These are phyloP conservation scores for Vulpes vulpes DNA, from an alignment of 2,113 vertebrate species.

Conservation along the genomic window DNA sequence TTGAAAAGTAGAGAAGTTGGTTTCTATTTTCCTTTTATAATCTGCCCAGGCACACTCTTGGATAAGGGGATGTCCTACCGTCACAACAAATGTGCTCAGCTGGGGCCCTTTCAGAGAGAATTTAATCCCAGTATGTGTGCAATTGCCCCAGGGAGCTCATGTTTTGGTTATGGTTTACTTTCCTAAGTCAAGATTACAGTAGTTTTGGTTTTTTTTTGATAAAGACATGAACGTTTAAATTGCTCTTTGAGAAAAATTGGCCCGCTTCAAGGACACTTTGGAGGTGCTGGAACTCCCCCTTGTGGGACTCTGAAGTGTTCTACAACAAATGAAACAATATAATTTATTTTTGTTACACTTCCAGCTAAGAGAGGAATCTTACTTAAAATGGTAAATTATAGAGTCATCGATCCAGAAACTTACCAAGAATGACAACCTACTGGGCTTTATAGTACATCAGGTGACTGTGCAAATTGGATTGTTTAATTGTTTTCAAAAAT, in stretches of 20 bases:
- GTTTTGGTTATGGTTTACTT: neutral
- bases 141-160: neutral
- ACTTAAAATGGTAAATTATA: neutral
- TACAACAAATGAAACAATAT: neutral
- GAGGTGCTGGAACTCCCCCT: slow-evolving; percentile 85
- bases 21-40: neutral
- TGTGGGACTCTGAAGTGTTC: slow-evolving; percentile 76
- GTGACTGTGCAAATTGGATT: neutral
- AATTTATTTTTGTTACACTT: neutral
- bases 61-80: neutral
- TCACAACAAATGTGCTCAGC: neutral
- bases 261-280: neutral
- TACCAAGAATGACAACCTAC: neutral
- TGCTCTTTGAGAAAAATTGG: neutral
- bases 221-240: neutral
- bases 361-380: neutral
- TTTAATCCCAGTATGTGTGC: neutral
- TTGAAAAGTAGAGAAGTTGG: slow-evolving; percentile 17
- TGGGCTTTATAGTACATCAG: neutral
- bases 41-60: neutral
- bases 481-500: slow-evolving; percentile 4
- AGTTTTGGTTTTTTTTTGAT: neutral
- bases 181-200: neutral
- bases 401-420: neutral
- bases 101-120: neutral